phyloP scores from a whole-genome alignment of 2,113 vertebrate genomes.

The Clupea harengus region DNA sequence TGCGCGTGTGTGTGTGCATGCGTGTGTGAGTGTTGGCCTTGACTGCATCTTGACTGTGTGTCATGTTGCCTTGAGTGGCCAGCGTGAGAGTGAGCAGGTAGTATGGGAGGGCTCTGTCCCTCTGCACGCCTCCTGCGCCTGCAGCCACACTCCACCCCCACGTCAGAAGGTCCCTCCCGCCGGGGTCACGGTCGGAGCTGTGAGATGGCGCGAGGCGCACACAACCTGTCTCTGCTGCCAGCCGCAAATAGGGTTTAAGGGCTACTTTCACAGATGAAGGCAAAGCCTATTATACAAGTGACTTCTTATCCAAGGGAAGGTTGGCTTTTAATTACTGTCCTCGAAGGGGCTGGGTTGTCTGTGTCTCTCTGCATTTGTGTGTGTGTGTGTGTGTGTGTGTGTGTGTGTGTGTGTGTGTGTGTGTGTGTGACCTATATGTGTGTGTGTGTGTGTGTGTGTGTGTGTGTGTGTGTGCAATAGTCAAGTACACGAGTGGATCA shows the following conservation, averaged over 20 bases:
- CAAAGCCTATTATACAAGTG: conserved; percentile 36
- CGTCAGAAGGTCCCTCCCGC: background rate
- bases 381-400: background rate
- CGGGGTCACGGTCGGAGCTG: background rate
- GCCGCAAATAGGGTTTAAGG: conserved; percentile 5
- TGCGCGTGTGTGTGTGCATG: background rate
- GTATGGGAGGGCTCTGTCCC: background rate
- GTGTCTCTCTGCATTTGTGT: background rate
- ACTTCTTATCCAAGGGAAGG: conserved; percentile 34
- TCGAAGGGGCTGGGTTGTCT: background rate
- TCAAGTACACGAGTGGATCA: too few species aligned
- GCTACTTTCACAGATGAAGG: conserved; percentile 3
- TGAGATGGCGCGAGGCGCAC: too few species aligned
- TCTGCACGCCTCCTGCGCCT: background rate
- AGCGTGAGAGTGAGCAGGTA: background rate
- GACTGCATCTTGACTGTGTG: background rate
- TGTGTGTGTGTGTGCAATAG: background rate
- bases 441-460: background rate
- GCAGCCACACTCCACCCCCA: background rate
- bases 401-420: conserved; percentile 7
- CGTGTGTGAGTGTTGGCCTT: background rate
- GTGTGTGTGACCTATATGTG: conserved; percentile 25
- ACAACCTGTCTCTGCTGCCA: background rate
- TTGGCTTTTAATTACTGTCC: conserved; percentile 45
- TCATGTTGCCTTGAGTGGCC: background rate